A percentile compares a stretch with the other conserved stretches of the same genome.
phyloP scores from a whole-genome alignment of 2,888 invertebrate species.

The Diogma glabrata region DNA sequence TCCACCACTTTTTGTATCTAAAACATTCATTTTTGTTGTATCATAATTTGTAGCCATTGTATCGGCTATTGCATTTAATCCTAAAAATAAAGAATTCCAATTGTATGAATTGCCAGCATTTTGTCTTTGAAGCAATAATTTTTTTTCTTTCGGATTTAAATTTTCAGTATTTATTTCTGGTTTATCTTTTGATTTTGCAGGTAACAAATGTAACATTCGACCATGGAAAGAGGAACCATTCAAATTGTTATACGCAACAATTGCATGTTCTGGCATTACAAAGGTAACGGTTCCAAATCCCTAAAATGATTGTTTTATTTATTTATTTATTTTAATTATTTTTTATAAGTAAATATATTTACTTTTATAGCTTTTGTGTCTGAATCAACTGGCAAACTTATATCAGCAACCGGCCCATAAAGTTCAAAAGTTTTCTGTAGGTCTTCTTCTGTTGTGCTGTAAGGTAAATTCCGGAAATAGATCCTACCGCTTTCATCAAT shows the following conservation, averaged over 20 bases:
- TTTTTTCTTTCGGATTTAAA: constrained; percentile 72
- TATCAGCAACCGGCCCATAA: constrained; percentile 77
- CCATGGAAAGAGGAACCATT: constrained; percentile 91
- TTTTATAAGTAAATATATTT: neutral
- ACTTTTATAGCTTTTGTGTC: constrained; percentile 65
- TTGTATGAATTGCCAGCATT: constrained; percentile 71
- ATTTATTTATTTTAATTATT: too few relatives aligned
- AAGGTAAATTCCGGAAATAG: constrained; percentile 84
- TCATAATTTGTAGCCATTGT: constrained; percentile 74
- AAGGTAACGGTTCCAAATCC: constrained; percentile 90
- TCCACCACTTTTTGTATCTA: constrained; percentile 36
- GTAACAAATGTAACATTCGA: constrained; percentile 84
- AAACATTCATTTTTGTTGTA: constrained; percentile 65
- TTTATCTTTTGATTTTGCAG: constrained; percentile 58
- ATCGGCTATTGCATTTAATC: constrained; percentile 86
- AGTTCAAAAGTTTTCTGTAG: constrained; percentile 69
- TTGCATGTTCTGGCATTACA: constrained; percentile 91
- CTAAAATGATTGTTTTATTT: neutral
- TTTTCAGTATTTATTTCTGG: constrained; percentile 43
- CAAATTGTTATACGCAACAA: constrained; percentile 71
- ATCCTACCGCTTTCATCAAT: constrained; percentile 85
- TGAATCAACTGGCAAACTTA: constrained; percentile 79
- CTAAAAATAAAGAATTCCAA: constrained; percentile 94
- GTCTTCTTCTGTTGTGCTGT: constrained; percentile 75
- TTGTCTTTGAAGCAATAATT: constrained; percentile 60